Percentiles rank a stretch among this genome's conserved stretches.
Evolutionary conservation across 2,888 invertebrate species (phyloP).

Genomic region (Gari tellinella): DNA sequence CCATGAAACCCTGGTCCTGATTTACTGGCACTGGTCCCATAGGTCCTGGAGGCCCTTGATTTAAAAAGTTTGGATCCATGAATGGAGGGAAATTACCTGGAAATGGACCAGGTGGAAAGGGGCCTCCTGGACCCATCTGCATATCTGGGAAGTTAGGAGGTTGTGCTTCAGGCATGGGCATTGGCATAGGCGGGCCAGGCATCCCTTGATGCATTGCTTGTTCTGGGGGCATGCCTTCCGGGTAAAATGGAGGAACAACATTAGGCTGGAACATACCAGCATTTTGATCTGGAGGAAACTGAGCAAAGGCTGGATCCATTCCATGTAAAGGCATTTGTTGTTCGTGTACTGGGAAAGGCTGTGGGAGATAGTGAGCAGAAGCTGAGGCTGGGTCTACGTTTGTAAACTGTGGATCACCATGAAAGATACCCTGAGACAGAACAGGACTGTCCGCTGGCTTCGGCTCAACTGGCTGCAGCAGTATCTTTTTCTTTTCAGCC

Average conservation of each 20-base stretch:
- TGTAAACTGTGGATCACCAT: slow-evolving; percentile 12
- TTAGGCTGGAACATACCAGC: slow-evolving; percentile 35
- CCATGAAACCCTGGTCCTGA: no score
- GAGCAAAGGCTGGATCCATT: slow-evolving; percentile 10
- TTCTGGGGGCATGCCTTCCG: slow-evolving; percentile 22
- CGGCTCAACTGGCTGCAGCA: slow-evolving; percentile 30
- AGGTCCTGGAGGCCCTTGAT: slow-evolving; percentile 23
- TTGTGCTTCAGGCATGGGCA: no score
- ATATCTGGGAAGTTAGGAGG: no score
- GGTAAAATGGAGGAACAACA: slow-evolving; percentile 7
- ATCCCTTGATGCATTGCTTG: slow-evolving; percentile 21
- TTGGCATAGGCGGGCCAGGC: slow-evolving; percentile 6
- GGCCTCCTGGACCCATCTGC: slow-evolving; percentile 10
- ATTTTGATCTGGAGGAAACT: slow-evolving; percentile 41
- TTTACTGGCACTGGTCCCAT: neutral
- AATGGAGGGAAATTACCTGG: no score
- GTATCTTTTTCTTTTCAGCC: slow-evolving; percentile 52
- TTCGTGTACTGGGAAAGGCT: slow-evolving; percentile 47
- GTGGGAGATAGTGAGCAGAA: slow-evolving; percentile 43
- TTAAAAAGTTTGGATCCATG: no score
- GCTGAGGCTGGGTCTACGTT: slow-evolving; percentile 10
- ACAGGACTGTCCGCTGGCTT: slow-evolving; percentile 18
- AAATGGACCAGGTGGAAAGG: neutral
- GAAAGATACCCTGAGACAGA: slow-evolving; percentile 8
- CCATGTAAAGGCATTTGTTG: slow-evolving; percentile 4